Evolutionary conservation across 23 tunicate genomes (phyloP).

Genomic region (Ascidia mentula): DNA sequence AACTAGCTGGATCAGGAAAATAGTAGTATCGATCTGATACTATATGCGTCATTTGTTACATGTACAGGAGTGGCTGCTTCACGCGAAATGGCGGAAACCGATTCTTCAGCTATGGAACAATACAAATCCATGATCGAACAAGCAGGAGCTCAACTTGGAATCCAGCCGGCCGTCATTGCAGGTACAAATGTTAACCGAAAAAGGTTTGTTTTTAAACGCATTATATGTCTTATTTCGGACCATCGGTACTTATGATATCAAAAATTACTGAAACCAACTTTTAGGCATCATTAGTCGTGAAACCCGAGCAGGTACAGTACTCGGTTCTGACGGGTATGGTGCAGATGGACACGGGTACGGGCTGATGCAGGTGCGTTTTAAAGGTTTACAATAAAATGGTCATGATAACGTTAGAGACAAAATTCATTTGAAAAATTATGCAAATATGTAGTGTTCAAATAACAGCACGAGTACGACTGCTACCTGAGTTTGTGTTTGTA

Average conservation of each 20-base stretch:
- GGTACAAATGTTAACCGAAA: too few relatives aligned
- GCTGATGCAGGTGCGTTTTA: conserved; percentile 92
- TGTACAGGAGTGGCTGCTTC: conserved; percentile 60
- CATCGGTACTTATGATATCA: not conserved
- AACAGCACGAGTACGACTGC: too few relatives aligned
- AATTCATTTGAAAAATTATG: too few relatives aligned
- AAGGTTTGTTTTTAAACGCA: too few relatives aligned
- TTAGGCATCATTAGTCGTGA: conserved; percentile 85
- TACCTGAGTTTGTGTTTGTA: too few relatives aligned
- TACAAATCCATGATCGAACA: conserved; percentile 41
- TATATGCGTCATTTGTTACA: not conserved
- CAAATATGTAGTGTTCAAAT: too few relatives aligned
- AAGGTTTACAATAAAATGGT: too few relatives aligned
- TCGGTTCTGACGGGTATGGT: conserved; percentile 60
- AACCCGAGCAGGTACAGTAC: conserved; percentile 83
- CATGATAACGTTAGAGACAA: too few relatives aligned
- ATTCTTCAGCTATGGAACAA: conserved; percentile 24
- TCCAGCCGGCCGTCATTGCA: conserved; percentile 72
- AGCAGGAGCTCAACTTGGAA: conserved; percentile 38
- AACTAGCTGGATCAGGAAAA: too few relatives aligned
- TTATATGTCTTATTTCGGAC: not conserved
- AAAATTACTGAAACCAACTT: too few relatives aligned
- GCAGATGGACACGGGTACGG: conserved; percentile 89
- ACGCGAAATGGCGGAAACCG: conserved; percentile 51
- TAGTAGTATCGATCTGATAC: too few relatives aligned